Percentiles rank a stretch among this genome's conserved stretches.
These are phyloP conservation scores for Tapirus indicus DNA, from an alignment of 2,797 vertebrate species.

Conservation along the genomic window DNA sequence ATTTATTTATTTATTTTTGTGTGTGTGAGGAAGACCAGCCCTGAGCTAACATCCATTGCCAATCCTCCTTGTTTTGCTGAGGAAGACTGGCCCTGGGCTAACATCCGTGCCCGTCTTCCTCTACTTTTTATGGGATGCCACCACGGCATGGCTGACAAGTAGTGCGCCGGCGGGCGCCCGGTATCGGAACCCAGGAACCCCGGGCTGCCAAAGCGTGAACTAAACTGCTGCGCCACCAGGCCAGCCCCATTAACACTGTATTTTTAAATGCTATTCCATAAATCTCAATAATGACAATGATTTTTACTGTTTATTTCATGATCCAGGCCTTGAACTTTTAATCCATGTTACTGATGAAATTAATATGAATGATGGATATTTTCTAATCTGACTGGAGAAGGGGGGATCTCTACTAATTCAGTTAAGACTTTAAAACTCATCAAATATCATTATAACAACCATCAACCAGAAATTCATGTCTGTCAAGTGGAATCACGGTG, in stretches of 20 bases:
- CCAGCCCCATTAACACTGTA: neutral
- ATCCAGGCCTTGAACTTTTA: conserved; percentile 55
- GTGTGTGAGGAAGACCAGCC: too few species aligned
- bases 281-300: neutral
- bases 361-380: conserved; percentile 22
- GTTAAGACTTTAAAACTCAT: conserved; percentile 51
- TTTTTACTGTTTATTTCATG: conserved; percentile 27
- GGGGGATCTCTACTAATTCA: conserved; percentile 9
- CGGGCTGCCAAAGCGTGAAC: too few species aligned
- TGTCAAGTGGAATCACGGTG: conserved; percentile 18
- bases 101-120: too few species aligned
- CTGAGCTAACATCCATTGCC: too few species aligned
- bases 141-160: too few species aligned
- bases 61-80: too few species aligned
- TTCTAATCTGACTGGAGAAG: conserved; percentile 22
- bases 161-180: too few species aligned
- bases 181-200: too few species aligned
- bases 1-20: neutral
- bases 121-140: too few species aligned
- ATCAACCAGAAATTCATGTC: conserved; percentile 35
- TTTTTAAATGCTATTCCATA: neutral
- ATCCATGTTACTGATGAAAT: conserved; percentile 43
- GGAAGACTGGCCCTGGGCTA: too few species aligned
- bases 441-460: conserved; percentile 13
- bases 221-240: too few species aligned